Conservation (phyloP, 2,113 vertebrate genomes). For the Corvus hawaiiensis region DNA sequence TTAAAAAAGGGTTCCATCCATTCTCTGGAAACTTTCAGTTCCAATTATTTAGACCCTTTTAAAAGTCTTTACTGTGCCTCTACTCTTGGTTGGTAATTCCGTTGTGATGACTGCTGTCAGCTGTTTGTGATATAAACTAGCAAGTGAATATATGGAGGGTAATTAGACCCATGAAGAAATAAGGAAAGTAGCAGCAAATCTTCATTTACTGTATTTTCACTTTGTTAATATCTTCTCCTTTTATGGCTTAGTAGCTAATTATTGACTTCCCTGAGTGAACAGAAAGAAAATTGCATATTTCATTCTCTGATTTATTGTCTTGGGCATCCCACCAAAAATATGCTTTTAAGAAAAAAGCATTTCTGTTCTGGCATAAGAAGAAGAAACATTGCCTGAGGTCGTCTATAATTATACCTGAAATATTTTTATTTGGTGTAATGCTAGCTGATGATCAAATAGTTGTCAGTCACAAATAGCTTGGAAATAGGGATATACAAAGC, state of each 20-base stretch:
- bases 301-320: background rate
- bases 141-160: background rate
- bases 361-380: background rate
- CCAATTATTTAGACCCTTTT: background rate
- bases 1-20: background rate
- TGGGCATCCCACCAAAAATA: background rate
- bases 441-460: background rate
- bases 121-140: background rate
- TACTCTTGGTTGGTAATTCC: background rate
- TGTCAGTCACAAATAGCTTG: background rate
- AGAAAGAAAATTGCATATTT: background rate
- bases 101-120: background rate
- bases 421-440: background rate
- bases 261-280: background rate
- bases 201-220: background rate
- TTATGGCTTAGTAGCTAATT: background rate
- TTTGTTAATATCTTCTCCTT: background rate
- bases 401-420: background rate
- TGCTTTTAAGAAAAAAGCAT: background rate
- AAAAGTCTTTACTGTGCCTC: background rate
- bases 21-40: background rate
- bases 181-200: background rate
- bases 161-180: background rate
- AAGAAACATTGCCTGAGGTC: background rate
- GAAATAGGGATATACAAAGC: background rate